phyloP scores from a whole-genome alignment of 1,140 invertebrate species.

The Solen grandis region DNA sequence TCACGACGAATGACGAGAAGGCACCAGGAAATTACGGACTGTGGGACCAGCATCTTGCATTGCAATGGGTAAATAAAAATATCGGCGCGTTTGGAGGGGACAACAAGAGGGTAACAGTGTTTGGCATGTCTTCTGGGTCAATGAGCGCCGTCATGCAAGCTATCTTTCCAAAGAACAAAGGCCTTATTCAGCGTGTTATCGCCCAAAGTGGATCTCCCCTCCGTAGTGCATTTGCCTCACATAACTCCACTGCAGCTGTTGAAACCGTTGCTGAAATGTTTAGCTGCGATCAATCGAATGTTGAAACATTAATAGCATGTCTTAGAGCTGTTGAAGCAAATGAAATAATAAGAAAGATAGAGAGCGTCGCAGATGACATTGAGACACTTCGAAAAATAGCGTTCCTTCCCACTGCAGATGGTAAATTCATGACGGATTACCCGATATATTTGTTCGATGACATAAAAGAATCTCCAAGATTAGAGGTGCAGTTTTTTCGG shows the following conservation, averaged over 20 bases:
- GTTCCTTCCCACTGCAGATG: slow-evolving; percentile 6
- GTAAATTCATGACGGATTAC: slow-evolving; percentile 7
- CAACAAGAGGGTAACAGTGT: slow-evolving; percentile 77
- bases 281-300: neutral
- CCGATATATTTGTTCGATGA: neutral
- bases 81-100: slow-evolving; percentile 86
- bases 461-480: neutral
- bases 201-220: slow-evolving; percentile 9
- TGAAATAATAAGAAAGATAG: neutral
- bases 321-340: neutral
- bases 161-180: slow-evolving; percentile 38
- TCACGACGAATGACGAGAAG: slow-evolving; percentile 92
- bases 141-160: slow-evolving; percentile 40
- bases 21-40: slow-evolving; percentile 87
- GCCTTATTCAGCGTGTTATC: slow-evolving; percentile 22
- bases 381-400: neutral
- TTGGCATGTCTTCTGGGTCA: slow-evolving; percentile 60
- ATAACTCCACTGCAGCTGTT: neutral
- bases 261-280: neutral
- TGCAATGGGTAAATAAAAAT: slow-evolving; percentile 42
- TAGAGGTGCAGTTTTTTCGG: slow-evolving; percentile 23
- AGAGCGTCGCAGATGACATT: neutral
- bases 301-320: neutral
- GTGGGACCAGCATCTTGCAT: slow-evolving; percentile 88
- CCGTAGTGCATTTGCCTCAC: neutral